A percentile compares a stretch with the other conserved stretches of the same genome.
Conservation (phyloP, 1,140 invertebrate genomes). For the Sarcophaga peregrina region DNA sequence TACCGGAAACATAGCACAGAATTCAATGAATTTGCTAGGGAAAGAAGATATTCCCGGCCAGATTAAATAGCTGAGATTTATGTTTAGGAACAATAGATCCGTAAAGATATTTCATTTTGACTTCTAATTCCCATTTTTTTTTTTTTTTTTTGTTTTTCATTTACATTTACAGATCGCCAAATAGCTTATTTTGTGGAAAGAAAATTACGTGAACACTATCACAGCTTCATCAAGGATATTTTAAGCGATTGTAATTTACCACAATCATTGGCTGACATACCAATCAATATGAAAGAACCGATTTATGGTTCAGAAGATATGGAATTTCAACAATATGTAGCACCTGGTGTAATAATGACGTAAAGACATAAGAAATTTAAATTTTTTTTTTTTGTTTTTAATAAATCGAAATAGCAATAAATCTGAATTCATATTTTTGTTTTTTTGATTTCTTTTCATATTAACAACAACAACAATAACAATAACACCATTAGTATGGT, state of each 20-base stretch:
- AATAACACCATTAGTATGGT: slow-evolving; percentile 71
- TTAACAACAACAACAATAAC: background rate
- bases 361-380: slow-evolving; percentile 64
- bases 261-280: slow-evolving; percentile 70
- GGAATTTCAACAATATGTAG: slow-evolving; percentile 79
- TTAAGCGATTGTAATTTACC: slow-evolving; percentile 72
- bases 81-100: too few species aligned
- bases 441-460: background rate
- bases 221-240: slow-evolving; percentile 70
- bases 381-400: background rate
- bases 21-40: too few species aligned
- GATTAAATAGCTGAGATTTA: too few species aligned
- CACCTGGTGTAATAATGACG: slow-evolving; percentile 80
- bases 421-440: background rate
- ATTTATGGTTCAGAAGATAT: slow-evolving; percentile 76
- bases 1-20: too few species aligned
- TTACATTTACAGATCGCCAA: slow-evolving; percentile 74
- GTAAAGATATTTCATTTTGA: too few species aligned
- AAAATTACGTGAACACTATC: slow-evolving; percentile 74
- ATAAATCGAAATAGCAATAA: too few species aligned
- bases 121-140: too few species aligned
- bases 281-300: slow-evolving; percentile 76
- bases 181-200: slow-evolving; percentile 75
- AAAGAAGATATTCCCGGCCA: too few species aligned
- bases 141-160: too few species aligned